A percentile compares a stretch with the other conserved stretches of the same genome.
These are phyloP conservation scores for Baryphthengus martii DNA, from an alignment of 2,113 vertebrate genomes.

Conservation along the genomic window DNA sequence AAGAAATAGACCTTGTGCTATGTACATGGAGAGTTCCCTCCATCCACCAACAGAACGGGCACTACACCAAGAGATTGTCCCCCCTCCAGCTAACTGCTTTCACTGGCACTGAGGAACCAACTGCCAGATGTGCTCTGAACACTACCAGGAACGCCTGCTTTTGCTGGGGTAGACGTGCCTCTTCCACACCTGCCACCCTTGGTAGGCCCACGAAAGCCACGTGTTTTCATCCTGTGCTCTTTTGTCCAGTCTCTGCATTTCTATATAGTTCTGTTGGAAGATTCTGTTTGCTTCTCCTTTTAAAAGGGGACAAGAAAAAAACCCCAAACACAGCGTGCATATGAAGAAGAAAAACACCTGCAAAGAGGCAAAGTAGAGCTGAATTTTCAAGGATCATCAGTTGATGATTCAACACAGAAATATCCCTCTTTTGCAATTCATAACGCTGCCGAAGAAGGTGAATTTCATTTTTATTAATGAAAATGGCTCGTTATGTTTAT, in stretches of 20 bases:
- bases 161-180: background rate
- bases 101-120: background rate
- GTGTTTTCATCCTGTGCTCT: background rate
- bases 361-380: background rate
- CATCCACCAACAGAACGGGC: too few species aligned
- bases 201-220: background rate
- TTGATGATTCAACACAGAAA: background rate
- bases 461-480: background rate
- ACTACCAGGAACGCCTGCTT: background rate
- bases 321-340: background rate
- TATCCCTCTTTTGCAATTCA: background rate
- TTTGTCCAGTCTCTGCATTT: background rate
- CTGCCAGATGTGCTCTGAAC: background rate
- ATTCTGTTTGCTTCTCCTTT: background rate
- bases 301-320: background rate
- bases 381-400: background rate
- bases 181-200: background rate
- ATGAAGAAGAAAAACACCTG: background rate
- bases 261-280: background rate
- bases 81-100: background rate
- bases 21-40: background rate
- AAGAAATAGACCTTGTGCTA: background rate
- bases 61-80: background rate
- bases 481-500: background rate
- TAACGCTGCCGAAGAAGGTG: background rate